phyloP scores from a whole-genome alignment of 2,888 invertebrate species.

The Cerastis leucographa region DNA sequence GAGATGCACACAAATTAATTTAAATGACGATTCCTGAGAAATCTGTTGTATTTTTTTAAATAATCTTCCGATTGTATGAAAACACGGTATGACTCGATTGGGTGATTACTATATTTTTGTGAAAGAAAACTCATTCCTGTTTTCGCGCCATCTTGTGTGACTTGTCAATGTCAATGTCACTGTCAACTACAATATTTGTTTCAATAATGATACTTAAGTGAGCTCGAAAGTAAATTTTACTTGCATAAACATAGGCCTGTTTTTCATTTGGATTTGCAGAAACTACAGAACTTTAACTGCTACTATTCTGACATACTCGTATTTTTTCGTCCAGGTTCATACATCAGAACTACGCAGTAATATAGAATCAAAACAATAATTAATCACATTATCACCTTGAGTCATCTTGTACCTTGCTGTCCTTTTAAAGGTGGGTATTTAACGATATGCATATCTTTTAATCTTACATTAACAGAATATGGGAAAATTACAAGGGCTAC shows the following conservation, averaged over 20 bases:
- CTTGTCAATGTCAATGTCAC: slow-evolving; percentile 7
- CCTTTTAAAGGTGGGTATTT: slow-evolving; percentile 5
- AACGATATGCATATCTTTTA: slow-evolving; percentile 12
- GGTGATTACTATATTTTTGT: background rate
- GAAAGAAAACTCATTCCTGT: background rate
- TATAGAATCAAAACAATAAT: slow-evolving; percentile 46
- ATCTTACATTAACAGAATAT: background rate
- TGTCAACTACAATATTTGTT: background rate
- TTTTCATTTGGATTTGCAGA: background rate
- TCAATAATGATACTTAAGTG: background rate
- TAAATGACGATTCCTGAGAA: background rate
- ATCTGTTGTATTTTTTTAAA: background rate
- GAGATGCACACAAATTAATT: background rate
- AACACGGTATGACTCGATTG: background rate
- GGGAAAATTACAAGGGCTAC: slow-evolving; percentile 12
- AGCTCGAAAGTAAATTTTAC: background rate
- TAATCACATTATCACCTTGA: slow-evolving; percentile 29
- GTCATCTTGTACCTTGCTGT: slow-evolving; percentile 9
- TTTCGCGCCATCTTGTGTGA: slow-evolving; percentile 7
- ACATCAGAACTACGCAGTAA: background rate
- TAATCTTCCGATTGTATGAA: background rate
- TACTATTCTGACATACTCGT: background rate
- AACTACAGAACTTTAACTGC: background rate
- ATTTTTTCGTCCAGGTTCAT: background rate
- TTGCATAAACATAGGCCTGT: background rate